Percentiles rank a stretch among this genome's conserved stretches.
Conservation (phyloP, 2,113 vertebrate species). For the Hippolais icterina region DNA sequence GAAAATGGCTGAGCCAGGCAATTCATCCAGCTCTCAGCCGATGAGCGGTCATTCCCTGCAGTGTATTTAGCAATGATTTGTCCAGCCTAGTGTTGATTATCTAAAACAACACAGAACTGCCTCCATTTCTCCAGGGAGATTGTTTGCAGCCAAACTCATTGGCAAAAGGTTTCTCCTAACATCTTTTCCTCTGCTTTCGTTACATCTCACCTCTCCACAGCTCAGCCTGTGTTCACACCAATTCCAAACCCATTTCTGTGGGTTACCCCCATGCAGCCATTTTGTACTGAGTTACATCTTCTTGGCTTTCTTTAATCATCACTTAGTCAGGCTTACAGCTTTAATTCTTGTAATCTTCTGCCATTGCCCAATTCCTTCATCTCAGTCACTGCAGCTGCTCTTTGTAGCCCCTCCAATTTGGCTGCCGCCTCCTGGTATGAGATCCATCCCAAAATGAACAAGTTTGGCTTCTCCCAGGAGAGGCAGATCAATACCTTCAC, state of each 20-base stretch:
- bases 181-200: not conserved
- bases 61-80: slow-evolving; percentile 16
- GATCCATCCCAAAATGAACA: not conserved
- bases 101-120: not conserved
- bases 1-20: not conserved
- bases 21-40: not conserved
- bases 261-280: not conserved
- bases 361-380: not conserved
- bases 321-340: slow-evolving; percentile 3
- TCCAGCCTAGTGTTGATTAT: not conserved
- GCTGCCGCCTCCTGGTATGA: rapidly evolving
- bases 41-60: not conserved
- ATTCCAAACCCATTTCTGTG: not conserved
- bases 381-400: not conserved
- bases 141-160: not conserved
- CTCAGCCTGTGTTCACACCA: not conserved
- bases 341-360: not conserved
- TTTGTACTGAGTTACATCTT: not conserved
- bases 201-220: not conserved
- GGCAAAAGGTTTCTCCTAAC: not conserved
- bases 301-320: not conserved
- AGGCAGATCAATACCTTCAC: not conserved
- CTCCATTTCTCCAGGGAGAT: not conserved
- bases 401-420: not conserved
- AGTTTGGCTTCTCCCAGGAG: not conserved